phyloP scores from a whole-genome alignment of 2,888 invertebrate species.

The Nineta flava region DNA sequence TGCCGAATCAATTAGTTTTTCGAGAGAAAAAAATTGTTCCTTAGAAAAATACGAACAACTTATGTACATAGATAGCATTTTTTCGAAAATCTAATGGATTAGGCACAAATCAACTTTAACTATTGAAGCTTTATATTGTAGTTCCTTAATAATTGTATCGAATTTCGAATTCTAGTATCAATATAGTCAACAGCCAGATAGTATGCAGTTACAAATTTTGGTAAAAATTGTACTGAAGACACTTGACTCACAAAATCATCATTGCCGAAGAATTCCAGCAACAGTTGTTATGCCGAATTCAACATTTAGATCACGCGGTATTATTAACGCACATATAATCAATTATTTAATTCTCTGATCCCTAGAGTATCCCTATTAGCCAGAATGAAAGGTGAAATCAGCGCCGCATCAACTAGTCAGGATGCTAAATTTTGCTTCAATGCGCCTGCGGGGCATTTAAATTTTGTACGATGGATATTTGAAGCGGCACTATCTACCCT shows the following conservation, averaged over 20 bases:
- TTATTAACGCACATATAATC: no score
- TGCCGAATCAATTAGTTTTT: no score
- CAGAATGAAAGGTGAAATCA: no score
- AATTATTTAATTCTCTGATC: no score
- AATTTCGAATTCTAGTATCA: constrained; percentile 44
- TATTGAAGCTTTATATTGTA: not conserved
- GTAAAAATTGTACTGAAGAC: constrained; percentile 85
- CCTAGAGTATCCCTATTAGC: no score
- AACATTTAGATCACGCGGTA: constrained; percentile 48
- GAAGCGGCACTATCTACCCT: no score
- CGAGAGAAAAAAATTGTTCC: no score
- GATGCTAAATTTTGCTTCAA: not conserved
- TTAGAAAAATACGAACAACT: no score
- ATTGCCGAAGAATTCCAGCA: constrained; percentile 71
- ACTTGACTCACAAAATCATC: constrained; percentile 80
- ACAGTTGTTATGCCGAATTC: constrained; percentile 60
- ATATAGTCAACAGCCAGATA: constrained; percentile 53
- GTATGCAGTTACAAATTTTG: constrained; percentile 57
- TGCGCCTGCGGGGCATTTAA: no score
- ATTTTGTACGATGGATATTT: no score
- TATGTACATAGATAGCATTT: not conserved
- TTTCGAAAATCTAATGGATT: not conserved
- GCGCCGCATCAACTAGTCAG: no score
- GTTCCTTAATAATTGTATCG: not conserved
- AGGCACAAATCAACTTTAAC: no score